phyloP scores from a whole-genome alignment of 2,113 vertebrate genomes.

The Garra rufa region DNA sequence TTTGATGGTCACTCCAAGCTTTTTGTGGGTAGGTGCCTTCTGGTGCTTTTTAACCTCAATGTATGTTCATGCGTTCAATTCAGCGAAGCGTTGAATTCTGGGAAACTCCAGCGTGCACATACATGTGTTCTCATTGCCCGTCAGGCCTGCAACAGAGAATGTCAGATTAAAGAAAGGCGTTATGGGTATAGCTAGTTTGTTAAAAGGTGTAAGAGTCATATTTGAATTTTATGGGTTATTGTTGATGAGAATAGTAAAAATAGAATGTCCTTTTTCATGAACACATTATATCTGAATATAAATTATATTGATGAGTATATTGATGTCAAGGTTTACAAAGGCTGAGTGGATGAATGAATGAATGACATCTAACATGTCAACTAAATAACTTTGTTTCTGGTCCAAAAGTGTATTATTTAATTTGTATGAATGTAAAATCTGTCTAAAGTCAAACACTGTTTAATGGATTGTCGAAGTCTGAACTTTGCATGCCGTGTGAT shows the following conservation, averaged over 20 bases:
- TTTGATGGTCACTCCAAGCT: slow-evolving; percentile 61
- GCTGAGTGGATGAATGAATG: slow-evolving; percentile 36
- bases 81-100: slow-evolving; percentile 1
- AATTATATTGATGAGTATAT: slow-evolving; percentile 41
- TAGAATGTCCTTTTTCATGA: slow-evolving; percentile 42
- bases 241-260: slow-evolving; percentile 37
- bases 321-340: slow-evolving; percentile 50
- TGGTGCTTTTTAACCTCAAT: slow-evolving; percentile 56
- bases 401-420: slow-evolving; percentile 50
- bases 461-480: slow-evolving; percentile 10
- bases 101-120: neutral
- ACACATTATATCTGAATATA: slow-evolving; percentile 21
- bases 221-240: neutral
- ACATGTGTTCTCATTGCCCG: neutral
- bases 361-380: slow-evolving; percentile 27
- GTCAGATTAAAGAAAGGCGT: neutral
- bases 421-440: slow-evolving; percentile 48
- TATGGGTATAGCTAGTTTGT: slow-evolving; percentile 7
- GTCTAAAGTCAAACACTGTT: slow-evolving; percentile 17
- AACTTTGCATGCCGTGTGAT: slow-evolving; percentile 36
- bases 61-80: slow-evolving; percentile 24
- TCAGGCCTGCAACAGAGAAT: neutral
- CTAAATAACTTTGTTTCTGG: slow-evolving; percentile 26
- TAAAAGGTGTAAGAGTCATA: neutral
- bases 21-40: slow-evolving; percentile 75